Evolutionary conservation across 2,888 invertebrate species (phyloP), one percentile per base, ranked within the genome.

Genomic region (Phalangium opilio): DNA sequence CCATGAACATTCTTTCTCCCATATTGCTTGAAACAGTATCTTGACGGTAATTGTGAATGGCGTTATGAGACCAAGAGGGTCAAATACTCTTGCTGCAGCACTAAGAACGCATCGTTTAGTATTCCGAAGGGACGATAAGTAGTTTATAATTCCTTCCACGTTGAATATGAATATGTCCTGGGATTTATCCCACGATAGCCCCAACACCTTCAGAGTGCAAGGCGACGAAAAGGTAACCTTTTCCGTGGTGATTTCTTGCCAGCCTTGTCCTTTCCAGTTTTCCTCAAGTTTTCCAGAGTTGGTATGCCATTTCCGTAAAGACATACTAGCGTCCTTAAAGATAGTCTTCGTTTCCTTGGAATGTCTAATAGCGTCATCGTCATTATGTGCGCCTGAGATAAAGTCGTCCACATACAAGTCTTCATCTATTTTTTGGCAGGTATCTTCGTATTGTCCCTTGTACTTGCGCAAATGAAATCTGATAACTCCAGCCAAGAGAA

Each of bases 361-460:
- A 5, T 33, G 11, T 11, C 3, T 12, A 10, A 40, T 14, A 10
- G 40, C 39, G 12, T 40, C 18, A 17, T 21, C 3, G 19, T n/a
- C 18, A 33, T 32, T 33, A 11, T 8, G 34, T 17, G 41, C 15
- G 7, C 35, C 18, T 7, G 33, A 20, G 3, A 47, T 42, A 1
- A 47, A 20, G 32, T 42, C 47, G 2, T 47, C 43, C 11, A 43
- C 39, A 3, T 43, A 47, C 3, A 47, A 36, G 8, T 43, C 32
- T 18, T 14, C 14, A 2, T 38, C 19, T 19, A 43, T 20, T 27
- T 27, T 27, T 15, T 43, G 32, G 19, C 18, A 38, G 1, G 36
- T 32, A 27, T 27, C 27, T 7, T 27, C 27, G 10, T 42, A 10
- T 20, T 19, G 8, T 10, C 42, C 12, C 8, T 36, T 40, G 14